Conservation (phyloP, 2,797 vertebrate genomes). For the Astyanax mexicanus region DNA sequence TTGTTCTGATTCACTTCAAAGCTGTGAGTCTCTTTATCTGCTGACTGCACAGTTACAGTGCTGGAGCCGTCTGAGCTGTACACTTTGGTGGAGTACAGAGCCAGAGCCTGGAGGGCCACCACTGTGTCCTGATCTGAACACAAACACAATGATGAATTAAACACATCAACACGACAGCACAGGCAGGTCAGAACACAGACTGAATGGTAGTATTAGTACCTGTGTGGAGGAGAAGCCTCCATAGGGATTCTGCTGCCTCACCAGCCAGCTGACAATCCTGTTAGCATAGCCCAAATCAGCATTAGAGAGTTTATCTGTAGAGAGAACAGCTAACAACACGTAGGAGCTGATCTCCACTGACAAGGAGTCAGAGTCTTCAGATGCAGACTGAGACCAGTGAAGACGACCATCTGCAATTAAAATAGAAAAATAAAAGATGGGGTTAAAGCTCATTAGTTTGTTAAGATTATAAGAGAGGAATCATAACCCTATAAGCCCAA, state of each 20-base stretch:
- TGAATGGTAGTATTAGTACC: too few relatives aligned
- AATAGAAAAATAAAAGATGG: neutral
- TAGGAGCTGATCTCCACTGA: conserved; percentile 86
- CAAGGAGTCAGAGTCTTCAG: conserved; percentile 69
- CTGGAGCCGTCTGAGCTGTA: too few relatives aligned
- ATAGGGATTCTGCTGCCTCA: conserved; percentile 72
- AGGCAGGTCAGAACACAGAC: too few relatives aligned
- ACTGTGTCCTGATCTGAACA: conserved; percentile 72
- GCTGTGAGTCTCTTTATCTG: conserved; percentile 63
- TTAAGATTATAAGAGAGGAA: too few relatives aligned
- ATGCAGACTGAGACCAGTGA: conserved; percentile 78
- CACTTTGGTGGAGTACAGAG: too few relatives aligned
- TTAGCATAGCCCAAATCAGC: conserved; percentile 74
- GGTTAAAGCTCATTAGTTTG: too few relatives aligned
- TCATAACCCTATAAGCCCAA: neutral
- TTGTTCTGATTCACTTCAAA: conserved; percentile 80
- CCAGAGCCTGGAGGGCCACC: too few relatives aligned
- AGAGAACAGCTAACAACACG: conserved; percentile 79
- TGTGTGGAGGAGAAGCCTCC: conserved; percentile 89
- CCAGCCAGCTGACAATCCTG: conserved; percentile 79
- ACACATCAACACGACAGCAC: too few relatives aligned
- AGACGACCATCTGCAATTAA: conserved; percentile 63
- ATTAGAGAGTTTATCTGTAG: conserved; percentile 55
- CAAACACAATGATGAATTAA: neutral
- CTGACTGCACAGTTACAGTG: too few relatives aligned